Percentiles rank a stretch among this genome's conserved stretches.
phyloP scores from a whole-genome alignment of 2,888 invertebrate species.

The Syrista parreyssii region DNA sequence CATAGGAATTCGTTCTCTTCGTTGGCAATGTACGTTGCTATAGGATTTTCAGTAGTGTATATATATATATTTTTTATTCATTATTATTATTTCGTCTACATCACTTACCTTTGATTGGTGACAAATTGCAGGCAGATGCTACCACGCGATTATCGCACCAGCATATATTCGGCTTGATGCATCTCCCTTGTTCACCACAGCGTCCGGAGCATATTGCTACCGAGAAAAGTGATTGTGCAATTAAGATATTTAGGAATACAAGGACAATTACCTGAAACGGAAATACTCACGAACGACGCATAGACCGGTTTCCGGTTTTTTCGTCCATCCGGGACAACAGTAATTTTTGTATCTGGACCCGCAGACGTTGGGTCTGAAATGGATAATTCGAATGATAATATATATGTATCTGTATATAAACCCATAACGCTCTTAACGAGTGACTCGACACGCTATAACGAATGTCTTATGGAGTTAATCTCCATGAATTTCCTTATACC shows the following conservation, averaged over 20 bases:
- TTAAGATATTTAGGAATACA: neutral
- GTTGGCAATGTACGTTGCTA: too few species aligned
- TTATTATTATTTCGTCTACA: too few species aligned
- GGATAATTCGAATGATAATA: too few species aligned
- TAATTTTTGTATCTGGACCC: conserved; percentile 78
- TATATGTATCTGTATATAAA: too few species aligned
- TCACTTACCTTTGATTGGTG: conserved; percentile 13
- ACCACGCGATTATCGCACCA: conserved; percentile 80
- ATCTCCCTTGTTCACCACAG: conserved; percentile 78
- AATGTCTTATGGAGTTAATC: too few species aligned
- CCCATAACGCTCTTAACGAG: too few species aligned
- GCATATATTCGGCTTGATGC: conserved; percentile 85
- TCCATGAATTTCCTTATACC: too few species aligned
- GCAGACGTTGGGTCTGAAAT: conserved; percentile 84
- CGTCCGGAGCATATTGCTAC: conserved; percentile 79
- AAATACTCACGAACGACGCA: conserved; percentile 85
- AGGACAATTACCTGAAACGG: conserved; percentile 3
- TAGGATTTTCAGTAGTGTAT: neutral
- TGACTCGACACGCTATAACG: too few species aligned
- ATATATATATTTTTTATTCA: neutral
- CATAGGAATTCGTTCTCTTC: too few species aligned
- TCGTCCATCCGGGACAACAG: conserved; percentile 89
- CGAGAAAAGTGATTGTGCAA: neutral
- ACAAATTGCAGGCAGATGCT: conserved; percentile 70
- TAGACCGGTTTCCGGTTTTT: conserved; percentile 77